A percentile compares a stretch with the other conserved stretches of the same genome.
Conservation (phyloP, 2,113 vertebrate species). For the Rhabdornis inornatus region DNA sequence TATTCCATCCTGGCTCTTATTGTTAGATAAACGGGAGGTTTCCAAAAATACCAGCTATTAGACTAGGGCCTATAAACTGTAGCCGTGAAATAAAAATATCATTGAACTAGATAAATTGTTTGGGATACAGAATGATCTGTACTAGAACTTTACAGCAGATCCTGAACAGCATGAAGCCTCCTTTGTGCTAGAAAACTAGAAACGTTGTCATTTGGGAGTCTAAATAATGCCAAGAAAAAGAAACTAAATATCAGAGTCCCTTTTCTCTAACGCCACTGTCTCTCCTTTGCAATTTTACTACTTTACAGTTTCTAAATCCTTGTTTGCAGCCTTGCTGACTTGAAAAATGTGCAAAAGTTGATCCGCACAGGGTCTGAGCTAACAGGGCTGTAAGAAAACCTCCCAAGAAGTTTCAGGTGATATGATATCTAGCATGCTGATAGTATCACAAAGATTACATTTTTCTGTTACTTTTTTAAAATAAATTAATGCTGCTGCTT, state of each 20-base stretch:
- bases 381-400: background rate
- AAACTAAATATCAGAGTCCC: constrained; percentile 51
- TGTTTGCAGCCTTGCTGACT: background rate
- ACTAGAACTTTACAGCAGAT: constrained; percentile 37
- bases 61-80: constrained; percentile 23
- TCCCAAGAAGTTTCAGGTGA: constrained; percentile 41
- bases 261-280: background rate
- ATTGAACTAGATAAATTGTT: constrained; percentile 53
- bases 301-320: constrained; percentile 7
- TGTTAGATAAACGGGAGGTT: constrained; percentile 38
- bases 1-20: background rate
- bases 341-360: constrained; percentile 9
- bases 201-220: constrained; percentile 46
- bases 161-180: constrained; percentile 34
- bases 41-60: constrained; percentile 55
- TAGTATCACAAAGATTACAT: background rate
- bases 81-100: constrained; percentile 34
- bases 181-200: constrained; percentile 47
- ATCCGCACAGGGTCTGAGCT: background rate
- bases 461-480: background rate
- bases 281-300: constrained; percentile 6
- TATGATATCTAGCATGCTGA: background rate
- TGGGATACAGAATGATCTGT: constrained; percentile 48
- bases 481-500: background rate
- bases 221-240: constrained; percentile 66